A percentile compares a stretch with the other conserved stretches of the same genome.
Conservation (phyloP, 2,113 vertebrate species). For the Naja naja region DNA sequence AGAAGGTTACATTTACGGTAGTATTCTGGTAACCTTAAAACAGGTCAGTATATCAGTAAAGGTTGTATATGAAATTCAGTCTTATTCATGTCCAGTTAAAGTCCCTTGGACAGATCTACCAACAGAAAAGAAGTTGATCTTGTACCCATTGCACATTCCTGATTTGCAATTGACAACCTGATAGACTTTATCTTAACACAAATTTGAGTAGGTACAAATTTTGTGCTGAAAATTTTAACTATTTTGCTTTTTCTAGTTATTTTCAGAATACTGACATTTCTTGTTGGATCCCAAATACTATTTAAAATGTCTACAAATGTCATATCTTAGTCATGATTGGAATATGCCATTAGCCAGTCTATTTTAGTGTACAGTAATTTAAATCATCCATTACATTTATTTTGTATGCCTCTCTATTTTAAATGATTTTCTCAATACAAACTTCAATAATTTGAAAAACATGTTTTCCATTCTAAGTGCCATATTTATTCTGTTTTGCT, state of each 20-base stretch:
- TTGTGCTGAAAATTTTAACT: neutral
- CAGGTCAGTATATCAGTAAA: neutral
- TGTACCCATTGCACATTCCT: neutral
- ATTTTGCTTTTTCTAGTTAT: no score
- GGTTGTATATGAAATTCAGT: neutral
- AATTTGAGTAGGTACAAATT: neutral
- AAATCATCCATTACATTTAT: neutral
- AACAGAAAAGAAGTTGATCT: neutral
- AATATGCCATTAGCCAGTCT: neutral
- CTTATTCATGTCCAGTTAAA: neutral
- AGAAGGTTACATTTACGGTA: neutral
- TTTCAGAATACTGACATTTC: neutral
- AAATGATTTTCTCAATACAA: neutral
- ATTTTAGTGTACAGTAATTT: neutral
- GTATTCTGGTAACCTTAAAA: neutral
- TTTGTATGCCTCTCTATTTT: neutral
- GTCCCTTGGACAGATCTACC: neutral
- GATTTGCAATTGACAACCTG: neutral
- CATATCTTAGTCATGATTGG: neutral
- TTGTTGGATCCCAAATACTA: neutral
- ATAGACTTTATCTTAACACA: neutral
- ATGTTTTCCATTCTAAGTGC: neutral
- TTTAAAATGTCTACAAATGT: neutral
- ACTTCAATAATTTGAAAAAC: neutral
- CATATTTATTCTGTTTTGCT: neutral